Evolutionary conservation across 2,797 vertebrate species (phyloP).

Genomic region (Novumbra hubbsi): DNA sequence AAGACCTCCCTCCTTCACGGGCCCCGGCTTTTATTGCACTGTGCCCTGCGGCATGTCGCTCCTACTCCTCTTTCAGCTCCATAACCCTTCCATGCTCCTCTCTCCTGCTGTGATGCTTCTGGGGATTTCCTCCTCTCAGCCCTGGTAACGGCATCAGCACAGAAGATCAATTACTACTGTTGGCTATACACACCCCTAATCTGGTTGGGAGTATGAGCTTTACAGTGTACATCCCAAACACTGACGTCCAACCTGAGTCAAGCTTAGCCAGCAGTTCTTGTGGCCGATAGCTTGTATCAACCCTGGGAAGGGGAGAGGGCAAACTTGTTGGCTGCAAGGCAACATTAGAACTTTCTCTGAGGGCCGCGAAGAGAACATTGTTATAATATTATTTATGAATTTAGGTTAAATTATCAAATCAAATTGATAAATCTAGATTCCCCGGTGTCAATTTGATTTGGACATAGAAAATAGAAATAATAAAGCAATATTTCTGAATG

Average conservation of each 20-base stretch:
- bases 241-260: background rate
- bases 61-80: conserved; percentile 50
- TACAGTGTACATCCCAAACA: background rate
- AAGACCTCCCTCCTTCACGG: conserved; percentile 42
- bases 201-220: conserved; percentile 9
- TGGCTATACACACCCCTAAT: conserved; percentile 19
- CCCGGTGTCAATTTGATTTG: no score
- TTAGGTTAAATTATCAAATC: no score
- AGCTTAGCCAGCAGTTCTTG: background rate
- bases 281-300: background rate
- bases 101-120: conserved; percentile 27
- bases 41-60: conserved; percentile 51
- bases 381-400: no score
- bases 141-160: conserved; percentile 27
- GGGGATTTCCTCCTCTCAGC: conserved; percentile 31
- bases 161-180: conserved; percentile 45
- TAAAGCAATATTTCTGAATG: no score
- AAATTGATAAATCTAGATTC: no score
- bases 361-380: no score
- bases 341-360: no score
- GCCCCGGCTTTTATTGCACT: conserved; percentile 57
- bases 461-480: no score
- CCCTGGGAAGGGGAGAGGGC: no score
- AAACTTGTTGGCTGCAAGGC: no score
- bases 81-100: conserved; percentile 53